These are phyloP conservation scores for Triplophysa dalaica DNA, from an alignment of 2,113 vertebrate species.

Conservation along the genomic window DNA sequence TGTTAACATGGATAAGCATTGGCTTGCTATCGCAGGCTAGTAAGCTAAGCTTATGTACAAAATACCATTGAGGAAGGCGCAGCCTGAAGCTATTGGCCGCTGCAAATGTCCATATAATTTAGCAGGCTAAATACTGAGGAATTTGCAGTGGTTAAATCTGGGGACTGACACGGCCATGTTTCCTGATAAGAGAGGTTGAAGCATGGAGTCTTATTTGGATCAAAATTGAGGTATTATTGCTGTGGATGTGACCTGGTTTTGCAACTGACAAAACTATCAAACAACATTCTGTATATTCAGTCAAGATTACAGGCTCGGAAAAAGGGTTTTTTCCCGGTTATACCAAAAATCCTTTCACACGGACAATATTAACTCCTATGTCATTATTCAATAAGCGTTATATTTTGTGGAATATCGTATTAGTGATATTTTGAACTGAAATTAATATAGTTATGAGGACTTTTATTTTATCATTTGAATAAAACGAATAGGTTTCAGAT, in stretches of 20 bases:
- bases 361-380: background rate
- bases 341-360: background rate
- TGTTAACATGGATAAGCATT: constrained; percentile 94
- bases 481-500: no score
- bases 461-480: no score
- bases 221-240: constrained; percentile 70
- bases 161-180: constrained; percentile 72
- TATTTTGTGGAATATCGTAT: no score
- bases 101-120: constrained; percentile 78
- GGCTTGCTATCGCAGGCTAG: constrained; percentile 78
- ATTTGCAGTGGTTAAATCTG: constrained; percentile 77
- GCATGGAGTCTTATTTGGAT: constrained; percentile 70
- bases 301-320: constrained; percentile 46
- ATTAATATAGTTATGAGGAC: no score
- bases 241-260: constrained; percentile 69
- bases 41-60: constrained; percentile 82
- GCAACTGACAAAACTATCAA: constrained; percentile 71
- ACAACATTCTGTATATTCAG: constrained; percentile 61
- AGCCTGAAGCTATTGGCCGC: constrained; percentile 80
- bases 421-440: no score
- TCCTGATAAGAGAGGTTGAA: constrained; percentile 69
- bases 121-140: constrained; percentile 74
- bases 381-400: background rate
- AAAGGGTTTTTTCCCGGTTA: background rate
- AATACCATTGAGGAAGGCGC: constrained; percentile 78